A percentile compares a stretch with the other conserved stretches of the same genome.
Evolutionary conservation across 2,888 invertebrate genomes (phyloP).

Genomic region (Eucera pruinosa): DNA sequence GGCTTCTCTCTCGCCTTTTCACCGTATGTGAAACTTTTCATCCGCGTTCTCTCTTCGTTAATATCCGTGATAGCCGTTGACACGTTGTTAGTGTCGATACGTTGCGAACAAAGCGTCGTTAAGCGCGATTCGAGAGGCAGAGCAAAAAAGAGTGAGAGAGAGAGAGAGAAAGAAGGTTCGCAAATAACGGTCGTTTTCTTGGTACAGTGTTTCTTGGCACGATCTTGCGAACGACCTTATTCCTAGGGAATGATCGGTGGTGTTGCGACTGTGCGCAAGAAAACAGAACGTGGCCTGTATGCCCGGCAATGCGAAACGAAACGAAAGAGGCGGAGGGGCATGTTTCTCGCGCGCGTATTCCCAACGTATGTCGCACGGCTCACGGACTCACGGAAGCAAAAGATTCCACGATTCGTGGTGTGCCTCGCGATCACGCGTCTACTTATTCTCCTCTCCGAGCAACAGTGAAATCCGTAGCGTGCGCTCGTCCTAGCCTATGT

Average conservation of each 20-base stretch:
- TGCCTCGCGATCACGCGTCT: too few relatives aligned
- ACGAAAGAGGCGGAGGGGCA: slow-evolving; percentile 63
- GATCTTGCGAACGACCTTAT: slow-evolving; percentile 62
- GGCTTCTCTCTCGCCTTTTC: too few relatives aligned
- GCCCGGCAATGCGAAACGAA: slow-evolving; percentile 76
- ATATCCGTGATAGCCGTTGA: background rate
- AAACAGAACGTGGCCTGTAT: slow-evolving; percentile 73
- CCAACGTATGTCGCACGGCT: slow-evolving; percentile 42
- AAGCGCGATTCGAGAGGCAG: slow-evolving; percentile 21
- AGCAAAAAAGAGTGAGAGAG: too few relatives aligned
- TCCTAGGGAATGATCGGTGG: slow-evolving; percentile 57
- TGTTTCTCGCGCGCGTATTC: slow-evolving; percentile 58
- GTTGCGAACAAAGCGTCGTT: background rate
- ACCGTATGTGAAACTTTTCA: slow-evolving; percentile 20
- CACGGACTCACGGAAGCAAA: slow-evolving; percentile 61
- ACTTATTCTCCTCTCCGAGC: background rate
- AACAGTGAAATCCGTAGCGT: slow-evolving; percentile 15
- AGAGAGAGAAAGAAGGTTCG: slow-evolving; percentile 39
- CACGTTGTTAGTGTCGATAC: background rate
- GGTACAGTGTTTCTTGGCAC: slow-evolving; percentile 43
- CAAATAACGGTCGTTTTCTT: slow-evolving; percentile 40
- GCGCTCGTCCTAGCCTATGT: too few relatives aligned
- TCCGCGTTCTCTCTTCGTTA: background rate
- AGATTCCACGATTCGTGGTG: slow-evolving; percentile 47
- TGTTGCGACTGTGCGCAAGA: slow-evolving; percentile 63